phyloP scores from a whole-genome alignment of 2,797 vertebrate genomes.

The Onychomys torridus region DNA sequence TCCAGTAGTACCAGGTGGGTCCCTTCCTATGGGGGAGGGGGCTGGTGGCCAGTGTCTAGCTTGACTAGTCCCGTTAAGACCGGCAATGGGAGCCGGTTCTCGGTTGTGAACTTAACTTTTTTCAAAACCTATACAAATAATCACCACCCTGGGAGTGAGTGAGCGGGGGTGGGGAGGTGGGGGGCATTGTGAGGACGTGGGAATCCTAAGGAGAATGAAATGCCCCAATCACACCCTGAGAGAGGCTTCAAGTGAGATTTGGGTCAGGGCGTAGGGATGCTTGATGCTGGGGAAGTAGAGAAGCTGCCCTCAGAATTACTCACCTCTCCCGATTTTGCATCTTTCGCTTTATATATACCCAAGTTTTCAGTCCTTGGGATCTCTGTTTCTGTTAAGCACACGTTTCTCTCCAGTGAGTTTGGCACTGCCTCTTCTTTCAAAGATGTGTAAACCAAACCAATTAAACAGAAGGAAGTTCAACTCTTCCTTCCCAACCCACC shows the following conservation, averaged over 20 bases:
- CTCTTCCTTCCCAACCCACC: background rate
- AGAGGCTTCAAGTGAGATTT: slow-evolving; percentile 3
- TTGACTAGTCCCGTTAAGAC: background rate
- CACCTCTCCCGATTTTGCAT: slow-evolving; percentile 25
- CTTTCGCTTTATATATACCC: background rate
- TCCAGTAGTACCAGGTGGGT: background rate
- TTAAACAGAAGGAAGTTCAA: slow-evolving; percentile 49
- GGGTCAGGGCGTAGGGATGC: background rate
- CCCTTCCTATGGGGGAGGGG: background rate
- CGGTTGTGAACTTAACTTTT: slow-evolving; percentile 66
- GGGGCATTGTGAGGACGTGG: background rate
- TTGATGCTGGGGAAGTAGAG: background rate
- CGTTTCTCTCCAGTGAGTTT: slow-evolving; percentile 39
- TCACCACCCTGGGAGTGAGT: background rate
- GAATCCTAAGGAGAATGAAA: slow-evolving; percentile 24
- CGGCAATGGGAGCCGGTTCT: background rate
- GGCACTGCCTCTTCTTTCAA: slow-evolving; percentile 49
- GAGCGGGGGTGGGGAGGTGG: background rate
- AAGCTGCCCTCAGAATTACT: background rate
- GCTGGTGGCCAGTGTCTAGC: background rate
- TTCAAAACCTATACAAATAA: background rate
- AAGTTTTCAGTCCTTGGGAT: slow-evolving; percentile 42
- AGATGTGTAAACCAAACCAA: slow-evolving; percentile 46
- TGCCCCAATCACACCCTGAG: background rate
- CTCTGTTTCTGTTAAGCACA: background rate